Evolutionary conservation across 2,888 invertebrate species (phyloP), one percentile per base, ranked within the genome.

Genomic region (Bombylius discolor): DNA sequence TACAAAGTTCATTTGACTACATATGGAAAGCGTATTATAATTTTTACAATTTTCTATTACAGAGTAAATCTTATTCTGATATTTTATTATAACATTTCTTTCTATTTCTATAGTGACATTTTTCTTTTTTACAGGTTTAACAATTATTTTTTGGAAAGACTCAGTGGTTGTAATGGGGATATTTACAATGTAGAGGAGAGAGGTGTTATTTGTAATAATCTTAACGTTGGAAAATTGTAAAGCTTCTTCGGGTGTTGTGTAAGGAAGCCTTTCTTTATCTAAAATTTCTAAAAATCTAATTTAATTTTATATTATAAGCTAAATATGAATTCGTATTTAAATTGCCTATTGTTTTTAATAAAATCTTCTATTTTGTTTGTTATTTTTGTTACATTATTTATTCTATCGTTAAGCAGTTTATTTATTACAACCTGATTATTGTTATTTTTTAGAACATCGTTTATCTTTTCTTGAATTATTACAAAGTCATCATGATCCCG

Each of bases 161-260:
- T 61, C 51, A 45, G 48, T 46, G 6, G 54, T 59, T 49, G 56
- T 58, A 32, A 56, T 56, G 46, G 60, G 59, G 49, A 62, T 60
- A 55, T 59, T 56, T 44, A 62, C 49, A 52, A 63, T 58, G 51
- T 61, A 62, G 32, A 62, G 52, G 47, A 62, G 49, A 39, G 55
- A 39, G 13, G 49, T 34, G 32, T 56, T 51, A 52, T 60, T 58
- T 13, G 58, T 58, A 12, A 59, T 58, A 36, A 63, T 58, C 59
- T 59, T 62, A 11, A 61, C 52, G 42, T 62, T 57, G 9, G 58
- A 52, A 55, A 62, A 62, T 55, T 63, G 60, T 39, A 63, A 51
- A 14, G 60, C 58, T 50, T 64, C 61, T 49, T 62, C 61, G 50
- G 58, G 36, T 39, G 60, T 62, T 9, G 58, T 48, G 54, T 53